Base-by-base conservation (phyloP, 2,888 invertebrate genomes). In the Arge pagana region DNA sequence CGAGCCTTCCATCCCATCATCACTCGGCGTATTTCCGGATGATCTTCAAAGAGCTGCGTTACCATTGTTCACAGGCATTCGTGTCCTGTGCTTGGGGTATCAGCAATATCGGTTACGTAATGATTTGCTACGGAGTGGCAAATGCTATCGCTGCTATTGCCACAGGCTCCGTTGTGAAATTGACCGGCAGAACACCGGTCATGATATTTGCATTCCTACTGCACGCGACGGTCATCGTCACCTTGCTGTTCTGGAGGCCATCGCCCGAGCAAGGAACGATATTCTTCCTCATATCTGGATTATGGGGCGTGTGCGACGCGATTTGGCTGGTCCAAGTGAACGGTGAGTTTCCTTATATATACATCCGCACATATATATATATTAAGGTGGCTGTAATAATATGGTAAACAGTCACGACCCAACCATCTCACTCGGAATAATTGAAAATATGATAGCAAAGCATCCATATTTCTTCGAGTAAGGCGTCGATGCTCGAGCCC, bases 251-350 rank as follows among this genome's bases (percentile, higher is more conserved):
- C 1, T 95, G 93, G 93, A 80, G 82, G 21, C 90, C 93, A 0
- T 79, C 84, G 10, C 82, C 85, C 0, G 80, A 83, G 1, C 85
- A 86, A 63, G 86, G 85, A 70, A 48, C 83, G 1, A 79, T 89
- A 39, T 92, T 93, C 75, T 95, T 88, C 77, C 65, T 86, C 5
- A 80, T 93, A 54, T 89, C 93, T 0, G 91, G 88, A 0, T 72
- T 92, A 23, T 95, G 94, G 94, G 95, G 95, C 0, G 79, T 91
- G 3, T 89, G 91, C 33, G 95, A 95, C 66, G 93, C 93, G 0
- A 83, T 94, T 48, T 94, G 94, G 92, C 84, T 94, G 56, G 94
- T 95, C 2, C 93, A 94, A 76, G 88, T 95, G 37, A 94, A 94
- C 70, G 90, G 95, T 94, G 72, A 80, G 82, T 76, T n/a, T n/a